Base-by-base conservation (phyloP, 2,888 invertebrate genomes). In the Lordiphosa andalusiaca region DNA sequence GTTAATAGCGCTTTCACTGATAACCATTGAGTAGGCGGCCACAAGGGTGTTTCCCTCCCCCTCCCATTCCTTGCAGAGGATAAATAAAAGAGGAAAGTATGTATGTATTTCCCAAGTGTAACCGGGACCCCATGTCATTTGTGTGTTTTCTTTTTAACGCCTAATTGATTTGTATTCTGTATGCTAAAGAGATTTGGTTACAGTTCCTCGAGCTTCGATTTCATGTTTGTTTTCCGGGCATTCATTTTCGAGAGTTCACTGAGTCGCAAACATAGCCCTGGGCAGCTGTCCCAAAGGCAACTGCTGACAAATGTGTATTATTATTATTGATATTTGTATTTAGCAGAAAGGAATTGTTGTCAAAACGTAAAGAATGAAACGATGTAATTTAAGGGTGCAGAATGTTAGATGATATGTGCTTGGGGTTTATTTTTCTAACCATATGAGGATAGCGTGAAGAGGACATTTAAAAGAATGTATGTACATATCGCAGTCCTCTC, bases 101-200 rank as follows among this genome's bases (percentile, higher is more conserved):
- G 33, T 30, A 53, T 33, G 38, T 54, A 21, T 47, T 50, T 35
- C 62, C 49, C 61, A 54, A 55, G 56, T 55, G 49, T 35, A 25
- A 36, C 19, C 47, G 39, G 10, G 53, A 30, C 30, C 30, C 30
- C 30, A 9, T 30, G 30, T 30, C 30, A 30, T 35, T 39, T 46
- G 39, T 16, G 47, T 37, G 25, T 42, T 61, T 72, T 61, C 73
- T 75, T 83, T 80, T 76, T 67, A 73, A 67, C 77, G 73, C 82
- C 64, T 77, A 77, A 77, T 77, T 84, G 76, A 77, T 77, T 77
- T 77, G 84, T 63, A 77, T 73, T 69, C 73, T 69, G 59, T 69
- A 72, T 73, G 82, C 58, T 10, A 42, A 57, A 35, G 21, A 47
- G 30, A 30, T 30, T 47, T 46, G n/a, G 36, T 41, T 63, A 44